Evolutionary conservation across 2,113 vertebrate species (phyloP).

Genomic region (Macquaria ambigua): DNA sequence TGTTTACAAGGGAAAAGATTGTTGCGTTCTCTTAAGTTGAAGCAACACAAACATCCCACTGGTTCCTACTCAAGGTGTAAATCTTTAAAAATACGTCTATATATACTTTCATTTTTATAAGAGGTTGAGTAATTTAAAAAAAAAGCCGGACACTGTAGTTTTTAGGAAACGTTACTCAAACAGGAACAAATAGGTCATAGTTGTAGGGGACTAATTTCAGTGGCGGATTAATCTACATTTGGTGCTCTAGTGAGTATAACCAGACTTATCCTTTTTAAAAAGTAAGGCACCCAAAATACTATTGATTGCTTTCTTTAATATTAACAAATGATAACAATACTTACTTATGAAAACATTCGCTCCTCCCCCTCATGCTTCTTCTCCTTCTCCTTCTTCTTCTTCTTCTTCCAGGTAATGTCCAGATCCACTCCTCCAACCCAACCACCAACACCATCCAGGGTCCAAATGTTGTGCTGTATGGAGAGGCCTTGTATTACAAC

Average conservation of each 20-base stretch:
- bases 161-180: no score
- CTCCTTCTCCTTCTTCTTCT: neutral
- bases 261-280: neutral
- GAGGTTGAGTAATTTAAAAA: no score
- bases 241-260: neutral
- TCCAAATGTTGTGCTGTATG: slow-evolving; percentile 79
- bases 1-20: no score
- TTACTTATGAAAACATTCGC: neutral
- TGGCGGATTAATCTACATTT: no score
- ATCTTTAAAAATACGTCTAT: no score
- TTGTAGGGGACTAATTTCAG: no score
- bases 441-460: slow-evolving; percentile 85
- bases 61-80: neutral
- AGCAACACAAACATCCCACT: neutral
- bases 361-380: neutral
- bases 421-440: slow-evolving; percentile 73
- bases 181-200: no score
- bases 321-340: neutral
- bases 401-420: slow-evolving; percentile 51
- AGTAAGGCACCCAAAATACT: neutral
- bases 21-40: no score
- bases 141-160: no score
- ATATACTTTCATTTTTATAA: no score
- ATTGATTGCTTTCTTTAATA: neutral
- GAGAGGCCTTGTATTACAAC: slow-evolving; percentile 79